These are phyloP conservation scores for Bradypus variegatus DNA, from an alignment of 2,797 vertebrate species.

Conservation along the genomic window DNA sequence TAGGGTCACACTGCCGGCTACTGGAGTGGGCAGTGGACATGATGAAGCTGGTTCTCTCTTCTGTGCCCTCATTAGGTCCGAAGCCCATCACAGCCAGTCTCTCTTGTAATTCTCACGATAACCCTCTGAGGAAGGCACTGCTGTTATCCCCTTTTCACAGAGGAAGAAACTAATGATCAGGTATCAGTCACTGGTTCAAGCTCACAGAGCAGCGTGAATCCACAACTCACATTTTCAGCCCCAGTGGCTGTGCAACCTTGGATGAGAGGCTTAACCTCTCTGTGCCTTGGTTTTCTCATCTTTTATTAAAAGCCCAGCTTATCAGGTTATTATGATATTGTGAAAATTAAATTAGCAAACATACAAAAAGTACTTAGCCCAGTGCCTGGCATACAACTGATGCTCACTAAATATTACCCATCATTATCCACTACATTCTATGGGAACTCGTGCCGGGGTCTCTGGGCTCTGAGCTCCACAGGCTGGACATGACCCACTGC, in stretches of 20 bases:
- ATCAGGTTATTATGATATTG: neutral
- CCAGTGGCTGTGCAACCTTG: neutral
- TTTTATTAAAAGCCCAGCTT: neutral
- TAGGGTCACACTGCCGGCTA: neutral
- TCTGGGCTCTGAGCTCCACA: neutral
- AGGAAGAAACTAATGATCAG: neutral
- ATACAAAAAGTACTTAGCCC: neutral
- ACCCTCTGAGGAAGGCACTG: neutral
- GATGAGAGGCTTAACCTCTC: neutral
- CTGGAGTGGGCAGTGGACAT: neutral
- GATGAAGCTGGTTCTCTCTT: accelerated
- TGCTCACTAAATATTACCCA: neutral
- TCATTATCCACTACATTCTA: neutral
- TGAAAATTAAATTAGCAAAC: neutral
- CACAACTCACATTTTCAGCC: neutral
- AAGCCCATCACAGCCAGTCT: too few species aligned
- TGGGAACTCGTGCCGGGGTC: neutral
- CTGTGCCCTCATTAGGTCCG: neutral
- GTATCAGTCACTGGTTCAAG: neutral
- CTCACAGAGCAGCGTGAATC: neutral
- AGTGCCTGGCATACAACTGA: neutral
- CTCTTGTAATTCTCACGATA: neutral
- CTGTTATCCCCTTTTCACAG: neutral
- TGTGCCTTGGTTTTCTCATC: neutral
- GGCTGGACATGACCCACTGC: neutral